Evolutionary conservation across 1,140 invertebrate species (phyloP).

Genomic region (Drosophila erecta): DNA sequence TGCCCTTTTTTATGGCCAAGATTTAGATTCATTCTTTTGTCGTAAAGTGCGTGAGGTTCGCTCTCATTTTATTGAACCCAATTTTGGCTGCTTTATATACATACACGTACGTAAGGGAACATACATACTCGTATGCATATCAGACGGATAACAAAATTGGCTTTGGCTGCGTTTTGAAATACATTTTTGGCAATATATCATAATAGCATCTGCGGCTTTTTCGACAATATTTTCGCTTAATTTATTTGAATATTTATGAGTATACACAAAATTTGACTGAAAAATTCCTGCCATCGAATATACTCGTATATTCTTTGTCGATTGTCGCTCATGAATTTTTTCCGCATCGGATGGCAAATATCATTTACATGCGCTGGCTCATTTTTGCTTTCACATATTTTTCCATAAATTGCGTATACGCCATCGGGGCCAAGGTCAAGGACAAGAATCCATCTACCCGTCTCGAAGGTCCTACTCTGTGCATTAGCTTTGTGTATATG

Average conservation of each 20-base stretch:
- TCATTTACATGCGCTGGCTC: slow-evolving; percentile 24
- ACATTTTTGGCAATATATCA: slow-evolving; percentile 19
- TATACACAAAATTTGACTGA: slow-evolving; percentile 9
- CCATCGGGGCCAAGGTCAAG: slow-evolving; percentile 46
- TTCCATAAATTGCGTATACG: slow-evolving; percentile 50
- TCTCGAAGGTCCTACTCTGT: slow-evolving; percentile 3
- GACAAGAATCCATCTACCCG: slow-evolving; percentile 36
- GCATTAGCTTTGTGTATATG: neutral
- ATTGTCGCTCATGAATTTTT: slow-evolving; percentile 33
- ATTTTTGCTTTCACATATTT: slow-evolving; percentile 33
- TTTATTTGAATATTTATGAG: slow-evolving; percentile 43
- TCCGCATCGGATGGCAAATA: slow-evolving; percentile 32
- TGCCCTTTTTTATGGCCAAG: slow-evolving; percentile 44
- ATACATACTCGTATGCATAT: slow-evolving; percentile 4
- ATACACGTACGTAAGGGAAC: neutral
- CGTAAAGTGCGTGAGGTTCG: slow-evolving; percentile 50
- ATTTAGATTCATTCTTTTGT: slow-evolving; percentile 40
- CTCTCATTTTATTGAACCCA: slow-evolving; percentile 61
- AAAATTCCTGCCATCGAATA: slow-evolving; percentile 29
- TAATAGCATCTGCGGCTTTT: neutral
- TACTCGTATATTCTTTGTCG: slow-evolving; percentile 2
- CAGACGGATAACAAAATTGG: slow-evolving; percentile 9
- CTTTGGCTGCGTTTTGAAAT: neutral
- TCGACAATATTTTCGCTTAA: slow-evolving; percentile 13
- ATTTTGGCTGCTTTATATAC: slow-evolving; percentile 50